Evolutionary conservation across 92 coral and sea anemone species (phyloP).

Genomic region (Palythoa grandiflora): DNA sequence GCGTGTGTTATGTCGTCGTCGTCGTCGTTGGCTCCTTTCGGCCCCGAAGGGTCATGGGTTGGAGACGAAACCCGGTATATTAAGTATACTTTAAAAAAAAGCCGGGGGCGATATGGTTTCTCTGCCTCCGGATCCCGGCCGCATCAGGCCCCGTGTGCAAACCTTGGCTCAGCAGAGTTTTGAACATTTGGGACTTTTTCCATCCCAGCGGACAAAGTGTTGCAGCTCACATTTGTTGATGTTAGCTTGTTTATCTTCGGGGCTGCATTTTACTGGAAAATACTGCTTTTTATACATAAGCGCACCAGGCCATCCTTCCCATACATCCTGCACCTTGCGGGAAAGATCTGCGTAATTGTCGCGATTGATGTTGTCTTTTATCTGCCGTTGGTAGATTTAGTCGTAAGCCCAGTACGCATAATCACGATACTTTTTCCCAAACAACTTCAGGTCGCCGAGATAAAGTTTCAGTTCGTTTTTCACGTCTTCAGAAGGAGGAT

Average conservation of each 20-base stretch:
- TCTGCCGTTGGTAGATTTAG: background rate
- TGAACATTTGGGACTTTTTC: no score
- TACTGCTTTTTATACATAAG: background rate
- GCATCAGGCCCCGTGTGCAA: no score
- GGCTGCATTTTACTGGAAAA: background rate
- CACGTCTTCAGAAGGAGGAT: background rate
- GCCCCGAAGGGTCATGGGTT: no score
- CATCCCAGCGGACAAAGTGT: background rate
- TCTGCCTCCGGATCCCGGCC: no score
- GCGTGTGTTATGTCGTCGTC: no score
- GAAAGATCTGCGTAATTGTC: background rate
- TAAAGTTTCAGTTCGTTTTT: background rate
- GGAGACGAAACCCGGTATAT: no score
- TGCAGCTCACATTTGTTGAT: background rate
- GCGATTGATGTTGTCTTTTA: background rate
- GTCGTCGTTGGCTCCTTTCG: no score
- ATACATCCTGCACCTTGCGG: background rate
- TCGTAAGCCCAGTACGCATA: conserved; percentile 18
- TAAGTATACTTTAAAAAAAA: no score
- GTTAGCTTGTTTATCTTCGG: conserved; percentile 2
- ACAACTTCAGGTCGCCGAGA: conserved; percentile 9
- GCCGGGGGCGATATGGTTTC: no score
- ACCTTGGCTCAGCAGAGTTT: no score
- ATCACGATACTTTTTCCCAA: background rate
- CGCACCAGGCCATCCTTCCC: background rate